Evolutionary conservation across 2,797 vertebrate species (phyloP), one percentile per base, ranked within the genome.

Genomic region (Oreochromis mossambicus): DNA sequence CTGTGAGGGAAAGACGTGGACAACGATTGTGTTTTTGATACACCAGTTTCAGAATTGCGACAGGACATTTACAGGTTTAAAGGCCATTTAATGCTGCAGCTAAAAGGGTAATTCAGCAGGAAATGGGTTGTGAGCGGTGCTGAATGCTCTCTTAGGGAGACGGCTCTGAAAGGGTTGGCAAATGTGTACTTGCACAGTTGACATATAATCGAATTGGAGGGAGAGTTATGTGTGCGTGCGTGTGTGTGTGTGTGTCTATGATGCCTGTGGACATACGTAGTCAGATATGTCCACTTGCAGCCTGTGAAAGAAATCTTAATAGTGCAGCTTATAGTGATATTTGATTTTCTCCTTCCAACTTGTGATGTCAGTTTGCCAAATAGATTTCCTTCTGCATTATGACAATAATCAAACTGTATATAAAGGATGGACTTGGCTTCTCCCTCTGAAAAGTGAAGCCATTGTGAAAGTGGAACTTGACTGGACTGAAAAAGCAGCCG

Each of bases 61-160:
- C 63, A 48, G 58, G 79, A 83, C 84, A 79, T 87, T 87, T 83
- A 58, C 82, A 85, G 68, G 66, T 87, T 89, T 83, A 88, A 85
- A 90, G 89, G 83, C 61, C 76, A 29, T 81, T 90, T 89, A 86
- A 83, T 88, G 85, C 68, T 78, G 70, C 29, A 51, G 79, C 78
- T 85, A 32, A 89, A 89, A 84, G 73, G 80, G 80, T 78, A 43
- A 77, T 82, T 86, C 12, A 78, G 85, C 43, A 58, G 87, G 79
- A 83, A 88, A 90, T 81, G 34, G 76, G 83, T 86, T 85, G 52
- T 55, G 81, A 84, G 78, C 48, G 9, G 26, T 17, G 83, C 73
- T 58, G 79, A 84, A 83, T 21, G 50, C 68, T 13, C 52, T 46
- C 61, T 75, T n/a, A 50, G 73, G 34, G 80, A 76, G 51, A 76